A percentile compares a stretch with the other conserved stretches of the same genome.
Conservation (phyloP, 2,888 invertebrate genomes). For the Empis stercorea region DNA sequence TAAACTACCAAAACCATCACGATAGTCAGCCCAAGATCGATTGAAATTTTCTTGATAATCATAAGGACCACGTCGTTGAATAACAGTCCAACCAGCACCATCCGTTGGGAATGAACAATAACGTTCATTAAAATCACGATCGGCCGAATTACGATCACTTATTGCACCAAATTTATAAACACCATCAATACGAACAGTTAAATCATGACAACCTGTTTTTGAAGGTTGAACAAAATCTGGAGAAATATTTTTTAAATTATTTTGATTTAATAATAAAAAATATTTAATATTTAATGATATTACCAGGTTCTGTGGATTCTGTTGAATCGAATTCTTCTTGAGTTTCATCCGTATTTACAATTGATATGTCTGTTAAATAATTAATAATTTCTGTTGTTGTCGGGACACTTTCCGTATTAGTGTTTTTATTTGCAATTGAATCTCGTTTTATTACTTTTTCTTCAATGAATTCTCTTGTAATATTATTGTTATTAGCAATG, state of each 20-base stretch:
- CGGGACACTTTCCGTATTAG: no score
- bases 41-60: conserved; percentile 39
- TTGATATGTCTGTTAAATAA: no score
- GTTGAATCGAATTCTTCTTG: neutral
- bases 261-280: neutral
- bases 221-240: conserved; percentile 24
- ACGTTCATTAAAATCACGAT: conserved; percentile 35
- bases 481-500: no score
- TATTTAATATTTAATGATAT: neutral
- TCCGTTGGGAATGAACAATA: conserved; percentile 39
- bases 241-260: conserved; percentile 7
- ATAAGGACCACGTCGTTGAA: conserved; percentile 36
- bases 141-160: conserved; percentile 23
- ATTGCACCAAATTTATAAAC: conserved; percentile 31
- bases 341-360: neutral
- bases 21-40: conserved; percentile 43
- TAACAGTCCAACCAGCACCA: conserved; percentile 43
- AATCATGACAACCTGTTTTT: conserved; percentile 34
- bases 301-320: neutral
- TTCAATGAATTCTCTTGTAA: no score
- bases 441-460: no score
- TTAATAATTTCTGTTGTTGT: no score
- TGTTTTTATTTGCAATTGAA: no score
- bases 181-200: conserved; percentile 31
- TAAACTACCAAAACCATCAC: conserved; percentile 43